Base-by-base conservation (phyloP, 53 echinoderm and acorn worm genomes). In the Zoroaster sp. region DNA sequence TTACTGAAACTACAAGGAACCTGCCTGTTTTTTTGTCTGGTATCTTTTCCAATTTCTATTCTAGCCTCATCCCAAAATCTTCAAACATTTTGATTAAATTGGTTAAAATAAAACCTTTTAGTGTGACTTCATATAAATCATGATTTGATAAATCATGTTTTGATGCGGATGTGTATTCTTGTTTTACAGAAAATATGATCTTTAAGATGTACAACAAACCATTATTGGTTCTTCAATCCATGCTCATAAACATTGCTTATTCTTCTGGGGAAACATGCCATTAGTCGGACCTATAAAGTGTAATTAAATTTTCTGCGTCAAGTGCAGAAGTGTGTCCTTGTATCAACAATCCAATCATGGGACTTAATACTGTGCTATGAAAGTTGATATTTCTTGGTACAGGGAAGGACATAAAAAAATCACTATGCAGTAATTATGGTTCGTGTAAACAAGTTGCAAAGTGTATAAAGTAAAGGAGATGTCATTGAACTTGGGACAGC, bases 401-500 rank as follows among this genome's bases (percentile, higher is more conserved):
- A 36, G 37, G 28, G 28, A 17, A 13, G 70, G 2, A 14, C 3
- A 18, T 1, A 37, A 71, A 36, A 35, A 36, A 18, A 18, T 69
- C 37, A 37, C 17, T 18, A 66, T 66, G 30, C 45, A 44, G 69
- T 71, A 66, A 85, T 85, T 85, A 69, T 46, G 20, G 69, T 21
- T 40, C 20, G 70, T 46, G 85, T 85, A 70, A 85, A 85, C 85
- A 85, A 71, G 33, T 83, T 70, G 30, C 69, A 10, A 40, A 32
- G 34, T 49, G 31, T 23, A 49, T 45, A 10, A 20, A 37, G 38
- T 15, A n/a, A 40, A 52, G 53, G 17, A 25, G 71, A 35, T 85
- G 85, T 85, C 85, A 47, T 85, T 85, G 85, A 85, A 85, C 85
- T 85, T 85, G 5, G 78, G 38, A 40, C 21, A 70, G 85, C 85